A percentile compares a stretch with the other conserved stretches of the same genome.
These are phyloP conservation scores for mouse (Mus musculus) DNA, from an alignment of 2,113 vertebrate genomes.

Conservation along the genomic window DNA sequence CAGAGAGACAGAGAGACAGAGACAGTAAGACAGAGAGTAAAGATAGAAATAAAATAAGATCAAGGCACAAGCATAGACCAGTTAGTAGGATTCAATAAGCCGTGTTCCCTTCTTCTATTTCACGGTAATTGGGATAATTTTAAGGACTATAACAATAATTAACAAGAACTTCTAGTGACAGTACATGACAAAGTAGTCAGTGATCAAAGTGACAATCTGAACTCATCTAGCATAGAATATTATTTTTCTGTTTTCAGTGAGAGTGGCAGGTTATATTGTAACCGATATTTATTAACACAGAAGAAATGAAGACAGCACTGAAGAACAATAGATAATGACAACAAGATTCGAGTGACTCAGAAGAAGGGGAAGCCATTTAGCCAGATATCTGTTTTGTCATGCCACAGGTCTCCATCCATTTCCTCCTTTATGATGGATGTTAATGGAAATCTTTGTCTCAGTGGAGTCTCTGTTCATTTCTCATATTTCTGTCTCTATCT, in stretches of 20 bases:
- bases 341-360: conserved; percentile 29
- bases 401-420: not conserved
- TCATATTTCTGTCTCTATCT: not conserved
- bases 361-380: conserved; percentile 33
- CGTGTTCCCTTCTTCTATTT: not conserved
- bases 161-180: conserved; percentile 11
- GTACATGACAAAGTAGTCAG: not conserved
- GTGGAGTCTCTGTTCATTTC: not conserved
- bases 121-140: not conserved
- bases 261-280: conserved; percentile 30
- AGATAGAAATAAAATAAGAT: not conserved
- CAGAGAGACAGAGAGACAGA: not conserved
- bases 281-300: conserved; percentile 11
- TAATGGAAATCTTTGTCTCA: conserved; percentile 37
- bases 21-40: not conserved
- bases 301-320: conserved; percentile 9
- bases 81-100: not conserved
- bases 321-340: conserved; percentile 7
- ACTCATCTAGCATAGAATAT: not conserved
- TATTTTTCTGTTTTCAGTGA: conserved; percentile 13
- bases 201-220: conserved; percentile 20
- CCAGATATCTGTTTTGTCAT: conserved; percentile 30
- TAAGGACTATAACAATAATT: conserved; percentile 3
- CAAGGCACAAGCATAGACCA: not conserved
- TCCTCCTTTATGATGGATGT: not conserved